A percentile compares a stretch with the other conserved stretches of the same genome.
phyloP scores from a whole-genome alignment of 2,888 invertebrate species.

The Parasteatoda lunata region DNA sequence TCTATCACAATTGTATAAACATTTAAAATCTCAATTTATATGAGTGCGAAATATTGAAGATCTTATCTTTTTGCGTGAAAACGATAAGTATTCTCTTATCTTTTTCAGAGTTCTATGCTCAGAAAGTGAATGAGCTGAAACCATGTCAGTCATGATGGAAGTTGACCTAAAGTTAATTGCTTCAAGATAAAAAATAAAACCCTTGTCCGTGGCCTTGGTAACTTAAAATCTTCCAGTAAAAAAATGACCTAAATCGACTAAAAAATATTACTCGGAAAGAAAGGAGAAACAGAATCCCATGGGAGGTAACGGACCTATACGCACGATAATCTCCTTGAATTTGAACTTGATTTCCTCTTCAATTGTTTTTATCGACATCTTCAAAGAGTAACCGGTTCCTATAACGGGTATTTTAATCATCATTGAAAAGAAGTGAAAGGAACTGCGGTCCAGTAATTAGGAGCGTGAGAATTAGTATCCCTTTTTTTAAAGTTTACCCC shows the following conservation, averaged over 20 bases:
- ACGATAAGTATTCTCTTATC: too few species aligned
- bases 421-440: conserved; percentile 7
- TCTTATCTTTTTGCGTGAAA: too few species aligned
- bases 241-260: conserved; percentile 36
- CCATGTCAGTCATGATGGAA: not conserved
- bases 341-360: not conserved
- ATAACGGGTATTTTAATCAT: too few species aligned
- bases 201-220: not conserved
- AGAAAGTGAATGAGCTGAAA: too few species aligned
- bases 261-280: not conserved
- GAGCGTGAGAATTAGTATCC: conserved; percentile 8
- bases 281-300: not conserved
- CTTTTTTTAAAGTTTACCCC: too few species aligned
- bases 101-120: too few species aligned
- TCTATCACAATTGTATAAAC: too few species aligned
- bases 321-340: not conserved
- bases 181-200: not conserved
- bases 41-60: too few species aligned
- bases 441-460: conserved; percentile 34
- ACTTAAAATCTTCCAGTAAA: not conserved
- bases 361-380: not conserved
- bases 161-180: not conserved
- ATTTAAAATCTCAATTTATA: too few species aligned
- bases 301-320: conserved; percentile 24
- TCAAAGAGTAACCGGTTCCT: not conserved